phyloP scores from a whole-genome alignment of 2,797 vertebrate genomes.

The Stomatorhinus walkeri region DNA sequence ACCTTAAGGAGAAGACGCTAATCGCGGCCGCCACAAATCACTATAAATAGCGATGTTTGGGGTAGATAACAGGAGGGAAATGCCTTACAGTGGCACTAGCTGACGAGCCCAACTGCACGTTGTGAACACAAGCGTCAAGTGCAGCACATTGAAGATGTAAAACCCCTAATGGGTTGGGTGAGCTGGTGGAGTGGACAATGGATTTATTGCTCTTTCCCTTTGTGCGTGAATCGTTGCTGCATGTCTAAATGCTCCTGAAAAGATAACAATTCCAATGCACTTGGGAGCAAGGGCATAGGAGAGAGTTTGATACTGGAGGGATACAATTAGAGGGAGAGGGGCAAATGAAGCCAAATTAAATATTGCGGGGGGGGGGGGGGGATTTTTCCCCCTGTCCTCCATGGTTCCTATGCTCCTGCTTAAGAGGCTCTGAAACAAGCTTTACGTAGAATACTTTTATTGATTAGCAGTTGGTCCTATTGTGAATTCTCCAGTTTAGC shows the following conservation, averaged over 20 bases:
- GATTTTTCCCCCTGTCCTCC: background rate
- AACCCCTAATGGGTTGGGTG: background rate
- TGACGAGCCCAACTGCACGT: background rate
- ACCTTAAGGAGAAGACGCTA: constrained; percentile 10
- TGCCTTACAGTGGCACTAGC: background rate
- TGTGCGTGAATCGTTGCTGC: background rate
- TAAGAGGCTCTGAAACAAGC: background rate
- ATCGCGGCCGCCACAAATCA: constrained; percentile 5
- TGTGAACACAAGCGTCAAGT: background rate
- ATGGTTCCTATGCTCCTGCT: background rate
- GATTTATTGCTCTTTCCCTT: background rate
- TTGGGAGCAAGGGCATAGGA: background rate
- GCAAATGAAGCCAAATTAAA: background rate
- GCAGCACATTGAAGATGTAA: background rate
- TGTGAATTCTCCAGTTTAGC: background rate
- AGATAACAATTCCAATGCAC: background rate
- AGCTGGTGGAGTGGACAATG: background rate
- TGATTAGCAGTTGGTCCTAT: background rate
- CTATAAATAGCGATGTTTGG: background rate
- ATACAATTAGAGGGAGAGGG: background rate
- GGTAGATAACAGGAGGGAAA: background rate
- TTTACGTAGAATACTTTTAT: background rate
- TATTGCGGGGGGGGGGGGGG: background rate
- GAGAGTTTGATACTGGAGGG: background rate
- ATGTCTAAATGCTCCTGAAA: background rate